A percentile compares a stretch with the other conserved stretches of the same genome.
Conservation (phyloP, 2,113 vertebrate genomes). For the Pandion haliaetus region DNA sequence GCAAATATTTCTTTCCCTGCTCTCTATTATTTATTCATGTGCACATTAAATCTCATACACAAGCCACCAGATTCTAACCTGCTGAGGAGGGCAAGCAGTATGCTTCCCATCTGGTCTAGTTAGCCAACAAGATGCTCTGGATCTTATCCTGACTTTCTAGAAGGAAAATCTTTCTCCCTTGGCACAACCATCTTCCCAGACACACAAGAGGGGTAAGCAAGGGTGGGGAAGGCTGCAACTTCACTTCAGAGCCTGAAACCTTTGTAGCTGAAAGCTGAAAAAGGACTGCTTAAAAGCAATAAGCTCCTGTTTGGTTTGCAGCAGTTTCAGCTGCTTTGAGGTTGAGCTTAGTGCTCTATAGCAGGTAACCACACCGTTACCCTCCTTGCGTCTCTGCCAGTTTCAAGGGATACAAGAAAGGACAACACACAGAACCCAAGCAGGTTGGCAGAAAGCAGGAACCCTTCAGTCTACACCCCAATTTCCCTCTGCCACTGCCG, state of each 20-base stretch:
- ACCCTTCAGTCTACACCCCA: fast-evolving
- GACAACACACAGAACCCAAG: neutral
- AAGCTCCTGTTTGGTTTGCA: fast-evolving
- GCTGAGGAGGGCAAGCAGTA: constrained; percentile 17
- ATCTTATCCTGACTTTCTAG: neutral
- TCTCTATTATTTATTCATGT: constrained; percentile 67
- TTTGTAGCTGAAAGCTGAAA: neutral
- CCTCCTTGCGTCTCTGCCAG: neutral
- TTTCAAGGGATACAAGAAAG: neutral
- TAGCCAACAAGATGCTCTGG: constrained; percentile 15
- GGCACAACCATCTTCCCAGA: neutral
- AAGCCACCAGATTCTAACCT: constrained; percentile 49
- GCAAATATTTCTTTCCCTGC: constrained; percentile 35
- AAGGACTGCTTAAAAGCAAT: neutral
- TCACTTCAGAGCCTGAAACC: neutral
- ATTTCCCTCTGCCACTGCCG: neutral
- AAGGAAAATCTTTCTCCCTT: neutral
- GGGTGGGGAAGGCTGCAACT: neutral
- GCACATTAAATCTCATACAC: constrained; percentile 37
- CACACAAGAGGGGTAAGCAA: neutral
- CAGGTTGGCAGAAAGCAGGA: neutral
- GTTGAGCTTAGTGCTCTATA: fast-evolving
- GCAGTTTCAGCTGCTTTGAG: neutral
- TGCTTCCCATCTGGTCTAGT: constrained; percentile 55
- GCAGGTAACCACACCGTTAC: fast-evolving